A percentile compares a stretch with the other conserved stretches of the same genome.
phyloP scores from a whole-genome alignment of 2,888 invertebrate species.

The Nebria salina region DNA sequence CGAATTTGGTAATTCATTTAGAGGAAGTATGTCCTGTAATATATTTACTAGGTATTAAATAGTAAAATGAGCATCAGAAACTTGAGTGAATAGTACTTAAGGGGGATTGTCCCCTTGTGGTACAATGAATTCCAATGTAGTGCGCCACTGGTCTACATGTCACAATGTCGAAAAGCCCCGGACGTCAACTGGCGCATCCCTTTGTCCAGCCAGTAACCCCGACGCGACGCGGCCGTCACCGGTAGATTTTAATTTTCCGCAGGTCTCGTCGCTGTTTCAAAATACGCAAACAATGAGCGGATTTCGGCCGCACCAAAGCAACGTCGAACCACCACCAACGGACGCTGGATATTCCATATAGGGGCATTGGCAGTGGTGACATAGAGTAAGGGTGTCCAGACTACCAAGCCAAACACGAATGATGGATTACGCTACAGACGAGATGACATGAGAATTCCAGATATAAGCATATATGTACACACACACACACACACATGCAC shows the following conservation, averaged over 20 bases:
- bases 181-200: slow-evolving; percentile 30
- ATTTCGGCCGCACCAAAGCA: slow-evolving; percentile 17
- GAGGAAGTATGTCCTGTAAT: too few species aligned
- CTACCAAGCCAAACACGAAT: slow-evolving; percentile 32
- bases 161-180: slow-evolving; percentile 34
- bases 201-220: slow-evolving; percentile 34
- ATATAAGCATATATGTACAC: slow-evolving; percentile 33
- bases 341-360: neutral
- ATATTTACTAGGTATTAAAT: neutral
- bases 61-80: neutral
- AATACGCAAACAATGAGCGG: slow-evolving; percentile 43
- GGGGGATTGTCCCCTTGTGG: neutral
- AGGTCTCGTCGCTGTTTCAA: slow-evolving; percentile 35
- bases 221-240: slow-evolving; percentile 31
- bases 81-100: neutral
- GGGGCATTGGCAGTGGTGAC: slow-evolving; percentile 17
- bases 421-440: slow-evolving; percentile 37
- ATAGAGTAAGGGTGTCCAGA: slow-evolving; percentile 23
- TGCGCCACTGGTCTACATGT: slow-evolving; percentile 16
- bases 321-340: neutral
- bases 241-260: slow-evolving; percentile 43
- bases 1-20: too few species aligned
- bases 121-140: neutral
- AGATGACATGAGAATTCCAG: slow-evolving; percentile 41
- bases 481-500: slow-evolving; percentile 4